These are phyloP conservation scores for Diglossa cyanea DNA, from an alignment of 2,797 vertebrate genomes.

Conservation along the genomic window DNA sequence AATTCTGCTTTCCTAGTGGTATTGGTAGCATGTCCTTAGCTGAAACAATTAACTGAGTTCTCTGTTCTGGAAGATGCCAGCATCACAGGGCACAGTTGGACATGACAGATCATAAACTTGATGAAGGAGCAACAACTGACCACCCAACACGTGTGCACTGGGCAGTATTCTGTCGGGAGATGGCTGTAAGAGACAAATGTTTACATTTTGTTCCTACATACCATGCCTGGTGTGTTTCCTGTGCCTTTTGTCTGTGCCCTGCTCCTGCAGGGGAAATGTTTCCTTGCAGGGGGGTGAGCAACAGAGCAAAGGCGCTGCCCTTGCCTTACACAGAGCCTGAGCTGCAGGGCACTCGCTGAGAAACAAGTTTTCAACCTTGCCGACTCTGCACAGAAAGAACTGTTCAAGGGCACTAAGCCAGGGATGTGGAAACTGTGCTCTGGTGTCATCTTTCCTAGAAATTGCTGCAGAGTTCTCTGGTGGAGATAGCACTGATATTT, in stretches of 20 bases:
- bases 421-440: conserved; percentile 21
- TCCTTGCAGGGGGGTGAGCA: not conserved
- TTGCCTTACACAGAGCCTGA: not conserved
- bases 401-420: conserved; percentile 21
- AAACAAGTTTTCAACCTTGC: not conserved
- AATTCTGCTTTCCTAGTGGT: not conserved
- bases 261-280: not conserved
- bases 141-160: fast-evolving
- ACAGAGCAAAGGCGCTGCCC: not conserved
- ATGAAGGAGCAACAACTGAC: not conserved
- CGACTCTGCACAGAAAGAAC: not conserved
- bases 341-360: not conserved
- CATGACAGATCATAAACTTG: not conserved
- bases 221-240: not conserved
- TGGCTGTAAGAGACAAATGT: not conserved
- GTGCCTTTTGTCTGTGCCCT: not conserved
- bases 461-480: not conserved
- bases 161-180: not conserved
- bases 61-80: not conserved
- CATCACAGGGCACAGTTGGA: not conserved
- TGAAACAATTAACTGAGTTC: not conserved
- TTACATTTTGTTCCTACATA: not conserved
- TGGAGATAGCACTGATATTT: not conserved
- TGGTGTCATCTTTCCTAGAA: conserved; percentile 51
- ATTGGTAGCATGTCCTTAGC: not conserved